phyloP scores from a whole-genome alignment of 2,113 vertebrate species.

The Mellivora capensis region DNA sequence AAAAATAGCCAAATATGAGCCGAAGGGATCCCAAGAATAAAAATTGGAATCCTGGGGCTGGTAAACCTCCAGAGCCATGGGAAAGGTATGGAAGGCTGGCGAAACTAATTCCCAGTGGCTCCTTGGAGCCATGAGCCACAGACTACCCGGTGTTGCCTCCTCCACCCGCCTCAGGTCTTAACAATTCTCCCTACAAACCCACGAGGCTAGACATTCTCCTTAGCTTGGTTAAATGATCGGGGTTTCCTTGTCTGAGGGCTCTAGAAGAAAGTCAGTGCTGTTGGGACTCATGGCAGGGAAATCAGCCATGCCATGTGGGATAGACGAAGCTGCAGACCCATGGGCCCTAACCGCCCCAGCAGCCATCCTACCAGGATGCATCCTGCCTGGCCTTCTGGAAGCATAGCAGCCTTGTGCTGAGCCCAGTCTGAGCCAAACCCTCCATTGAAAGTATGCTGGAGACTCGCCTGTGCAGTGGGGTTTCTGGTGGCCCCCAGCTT shows the following conservation, averaged over 20 bases:
- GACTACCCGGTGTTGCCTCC: accelerated
- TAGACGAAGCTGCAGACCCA: background rate
- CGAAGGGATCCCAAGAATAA: background rate
- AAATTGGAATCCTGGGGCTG: background rate
- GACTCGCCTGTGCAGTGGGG: background rate
- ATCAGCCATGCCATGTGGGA: background rate
- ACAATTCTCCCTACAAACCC: too few relatives aligned
- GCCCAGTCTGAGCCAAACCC: background rate
- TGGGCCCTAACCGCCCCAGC: background rate
- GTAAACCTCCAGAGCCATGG: background rate
- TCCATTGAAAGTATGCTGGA: background rate
- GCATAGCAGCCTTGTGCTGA: background rate
- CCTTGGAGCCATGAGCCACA: too few relatives aligned
- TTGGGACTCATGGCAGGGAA: background rate
- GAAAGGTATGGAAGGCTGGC: background rate
- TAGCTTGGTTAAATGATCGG: too few relatives aligned
- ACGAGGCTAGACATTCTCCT: background rate
- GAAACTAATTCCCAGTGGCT: background rate
- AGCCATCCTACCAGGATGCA: background rate
- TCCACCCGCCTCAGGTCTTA: background rate
- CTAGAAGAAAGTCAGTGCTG: background rate
- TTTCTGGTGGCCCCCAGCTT: background rate
- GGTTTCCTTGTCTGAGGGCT: background rate
- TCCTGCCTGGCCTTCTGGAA: background rate
- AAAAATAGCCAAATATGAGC: background rate